These are phyloP conservation scores for Sarcophilus harrisii DNA, from an alignment of 2,797 vertebrate species.

Conservation along the genomic window DNA sequence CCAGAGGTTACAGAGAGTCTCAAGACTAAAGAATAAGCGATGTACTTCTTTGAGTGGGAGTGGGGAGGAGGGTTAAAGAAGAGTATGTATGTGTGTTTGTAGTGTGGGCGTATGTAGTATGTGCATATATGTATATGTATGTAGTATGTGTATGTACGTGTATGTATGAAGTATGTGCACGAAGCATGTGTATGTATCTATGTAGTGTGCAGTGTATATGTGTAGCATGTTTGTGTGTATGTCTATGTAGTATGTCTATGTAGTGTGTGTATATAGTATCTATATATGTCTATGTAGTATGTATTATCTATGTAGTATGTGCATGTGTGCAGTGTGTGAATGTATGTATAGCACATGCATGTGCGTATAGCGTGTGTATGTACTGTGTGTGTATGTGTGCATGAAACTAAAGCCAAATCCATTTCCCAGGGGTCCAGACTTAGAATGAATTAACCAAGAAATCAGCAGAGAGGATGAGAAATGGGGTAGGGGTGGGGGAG, in stretches of 20 bases:
- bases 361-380: neutral
- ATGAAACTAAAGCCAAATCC: neutral
- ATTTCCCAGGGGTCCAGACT: neutral
- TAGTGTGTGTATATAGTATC: no score
- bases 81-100: neutral
- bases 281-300: no score
- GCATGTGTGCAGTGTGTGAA: no score
- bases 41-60: neutral
- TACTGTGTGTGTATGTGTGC: neutral
- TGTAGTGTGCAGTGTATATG: no score
- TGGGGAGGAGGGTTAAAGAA: neutral
- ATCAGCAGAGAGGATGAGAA: neutral
- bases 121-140: no score
- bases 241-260: no score
- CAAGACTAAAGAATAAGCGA: neutral
- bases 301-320: no score
- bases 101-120: no score
- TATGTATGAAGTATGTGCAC: no score
- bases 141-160: neutral
- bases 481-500: neutral
- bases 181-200: no score
- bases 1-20: neutral
- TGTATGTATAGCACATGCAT: no score
- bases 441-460: slow-evolving; percentile 1
- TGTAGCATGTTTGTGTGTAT: no score